Base-by-base conservation (phyloP, 2,888 invertebrate species). In the Atherix ibis region DNA sequence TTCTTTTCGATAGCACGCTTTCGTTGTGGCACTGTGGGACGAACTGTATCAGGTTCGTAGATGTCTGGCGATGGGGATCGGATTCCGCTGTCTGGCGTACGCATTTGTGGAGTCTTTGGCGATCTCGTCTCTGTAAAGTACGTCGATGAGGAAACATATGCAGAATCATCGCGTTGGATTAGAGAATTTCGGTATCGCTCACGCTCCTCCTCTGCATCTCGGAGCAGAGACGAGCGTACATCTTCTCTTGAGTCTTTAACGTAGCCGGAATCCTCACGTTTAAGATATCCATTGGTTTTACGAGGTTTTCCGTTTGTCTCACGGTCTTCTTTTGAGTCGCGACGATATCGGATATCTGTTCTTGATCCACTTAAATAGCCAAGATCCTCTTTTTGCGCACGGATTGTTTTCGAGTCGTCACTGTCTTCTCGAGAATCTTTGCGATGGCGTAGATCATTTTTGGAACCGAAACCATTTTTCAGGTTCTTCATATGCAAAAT, bases 11-110 rank as follows among this genome's bases (percentile, higher is more conserved):
- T 54, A 41, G 65, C 68, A 40, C 73, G 70, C 52, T 73, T 72
- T 40, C 77, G 65, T 50, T 76, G 75, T 4, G 76, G 77, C 5
- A 76, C 75, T 3, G 71, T 68, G 13, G 73, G 73, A 2, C 73
- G 70, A 16, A 41, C 40, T 4, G 37, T 30, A 27, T 43, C 40
- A 9, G 33, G 27, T 14, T 42, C 43, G 28, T 43, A 42, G 10
- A 38, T 35, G 15, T 43, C 43, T 2, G 44, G 43, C 24, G 45
- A 42, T 18, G 44, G 43, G 14, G 43, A 44, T 4, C 44, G 38
- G 12, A 46, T 43, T 6, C 45, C 47, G 31, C 44, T 45, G 22
- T 46, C 45, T 6, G 45, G 44, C 12, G 45, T 46, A 19, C 42
- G 37, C 26, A 43, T 37, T 34, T 40, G 40, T 14, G 48, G 45